Base-by-base conservation (phyloP, 2,797 vertebrate genomes). In the Sphenopsis melanotis region DNA sequence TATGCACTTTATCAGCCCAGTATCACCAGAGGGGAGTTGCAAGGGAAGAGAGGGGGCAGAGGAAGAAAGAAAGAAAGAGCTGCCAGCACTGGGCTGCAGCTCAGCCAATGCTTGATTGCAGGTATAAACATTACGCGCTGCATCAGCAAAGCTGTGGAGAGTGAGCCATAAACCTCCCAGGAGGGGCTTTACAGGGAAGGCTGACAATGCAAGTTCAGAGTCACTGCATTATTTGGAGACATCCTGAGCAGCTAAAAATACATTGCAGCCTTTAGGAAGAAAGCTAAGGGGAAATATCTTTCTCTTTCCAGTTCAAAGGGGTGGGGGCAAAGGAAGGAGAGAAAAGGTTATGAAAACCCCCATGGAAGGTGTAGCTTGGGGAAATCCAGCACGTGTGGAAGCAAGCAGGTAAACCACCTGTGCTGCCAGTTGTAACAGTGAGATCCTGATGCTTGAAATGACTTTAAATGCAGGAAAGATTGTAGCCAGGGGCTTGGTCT, bases 141-240 rank as follows among this genome's bases (percentile, higher is more conserved):
- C 65, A 86, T 97, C 97, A 96, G 97, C 97, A 97, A 91, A 94
- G 96, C 94, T 75, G 90, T 17, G 4, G 37, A 50, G 76, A 80
- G 80, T 11, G 65, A 69, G 76, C 94, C 46, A 64, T 96, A 96
- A 97, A 97, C 95, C 90, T 97, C 94, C 84, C 32, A 76, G 46
- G 32, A 90, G 91, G 87, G 85, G 71, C 78, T 94, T 41, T 22
- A 91, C 89, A 80, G 82, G 94, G 94, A 94, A 97, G 94, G 96
- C 96, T 97, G 95, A 97, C 94, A 79, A 69, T 77, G 95, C 96
- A 94, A 94, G 92, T 96, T 97, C 94, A 90, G 88, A 95, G 75
- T 81, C 92, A 29, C 49, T 68, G 42, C 32, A 18, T 93, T 92
- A 87, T 92, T 82, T 32, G 49, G 80, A 97, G 92, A 93, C 89